phyloP scores from a whole-genome alignment of 2,113 vertebrate species.

The Catharus minimus region DNA sequence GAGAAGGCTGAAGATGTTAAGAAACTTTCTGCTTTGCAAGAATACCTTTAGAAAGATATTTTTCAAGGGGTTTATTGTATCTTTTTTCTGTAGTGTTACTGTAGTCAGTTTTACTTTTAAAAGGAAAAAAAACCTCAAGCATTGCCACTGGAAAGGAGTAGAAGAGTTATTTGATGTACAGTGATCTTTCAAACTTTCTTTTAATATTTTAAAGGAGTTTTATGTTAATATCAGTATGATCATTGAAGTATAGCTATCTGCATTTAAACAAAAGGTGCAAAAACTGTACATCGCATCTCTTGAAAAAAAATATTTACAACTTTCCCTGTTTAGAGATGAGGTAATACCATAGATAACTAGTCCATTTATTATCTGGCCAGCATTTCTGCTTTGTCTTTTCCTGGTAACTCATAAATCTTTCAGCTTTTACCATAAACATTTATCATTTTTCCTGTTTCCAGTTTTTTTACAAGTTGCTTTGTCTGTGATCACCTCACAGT shows the following conservation, averaged over 20 bases:
- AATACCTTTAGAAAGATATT: background rate
- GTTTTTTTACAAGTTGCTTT: conserved; percentile 84
- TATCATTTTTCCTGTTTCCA: conserved; percentile 91
- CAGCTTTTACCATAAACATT: conserved; percentile 80
- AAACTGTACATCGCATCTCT: background rate
- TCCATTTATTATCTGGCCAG: conserved; percentile 48
- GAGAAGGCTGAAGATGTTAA: conserved; percentile 2
- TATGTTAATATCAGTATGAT: background rate
- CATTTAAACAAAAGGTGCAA: background rate
- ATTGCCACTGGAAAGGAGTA: background rate
- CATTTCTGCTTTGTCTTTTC: conserved; percentile 69
- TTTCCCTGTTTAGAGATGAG: background rate
- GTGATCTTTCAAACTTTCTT: background rate
- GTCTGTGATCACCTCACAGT: conserved; percentile 80
- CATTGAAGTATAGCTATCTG: background rate
- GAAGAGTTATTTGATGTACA: background rate
- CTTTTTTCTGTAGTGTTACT: background rate
- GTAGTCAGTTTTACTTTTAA: background rate
- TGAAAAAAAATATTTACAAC: background rate
- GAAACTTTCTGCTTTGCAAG: background rate
- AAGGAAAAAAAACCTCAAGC: background rate
- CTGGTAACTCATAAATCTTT: conserved; percentile 85
- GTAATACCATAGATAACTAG: conserved; percentile 4
- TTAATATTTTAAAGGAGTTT: background rate
- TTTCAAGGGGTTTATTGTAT: background rate